These are phyloP conservation scores for Andinoacara biseriatus DNA, from an alignment of 2,113 vertebrate genomes.

Conservation along the genomic window DNA sequence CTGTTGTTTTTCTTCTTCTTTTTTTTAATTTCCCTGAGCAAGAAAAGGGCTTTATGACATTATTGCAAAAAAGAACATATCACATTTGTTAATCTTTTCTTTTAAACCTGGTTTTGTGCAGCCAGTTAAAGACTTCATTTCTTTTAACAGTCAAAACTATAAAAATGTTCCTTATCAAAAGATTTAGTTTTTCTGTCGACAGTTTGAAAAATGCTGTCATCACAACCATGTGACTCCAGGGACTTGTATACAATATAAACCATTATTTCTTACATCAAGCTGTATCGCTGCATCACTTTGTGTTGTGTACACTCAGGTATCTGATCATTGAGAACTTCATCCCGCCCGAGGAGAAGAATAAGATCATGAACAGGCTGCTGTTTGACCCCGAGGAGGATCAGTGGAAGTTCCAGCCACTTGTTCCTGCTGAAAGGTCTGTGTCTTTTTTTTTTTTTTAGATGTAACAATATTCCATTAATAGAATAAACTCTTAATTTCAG, in stretches of 20 bases:
- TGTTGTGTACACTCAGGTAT: conserved; percentile 81
- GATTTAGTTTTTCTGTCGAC: not conserved
- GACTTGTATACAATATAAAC: not conserved
- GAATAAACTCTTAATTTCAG: not conserved
- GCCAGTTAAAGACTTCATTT: not conserved
- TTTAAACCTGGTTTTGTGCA: not conserved
- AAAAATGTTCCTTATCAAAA: not conserved
- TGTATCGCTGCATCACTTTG: not conserved
- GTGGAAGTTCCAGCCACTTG: conserved; percentile 95
- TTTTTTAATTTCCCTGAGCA: not conserved
- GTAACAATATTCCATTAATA: not conserved
- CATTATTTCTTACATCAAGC: not conserved
- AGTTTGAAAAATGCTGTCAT: not conserved
- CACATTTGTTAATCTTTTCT: not conserved
- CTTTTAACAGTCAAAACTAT: not conserved
- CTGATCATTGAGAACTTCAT: conserved; percentile 99
- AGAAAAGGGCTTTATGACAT: not conserved
- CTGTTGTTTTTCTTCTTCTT: not conserved
- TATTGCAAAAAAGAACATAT: not conserved
- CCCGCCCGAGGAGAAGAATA: conserved; percentile 98
- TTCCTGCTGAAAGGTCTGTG: conserved; percentile 86
- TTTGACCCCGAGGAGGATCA: conserved; percentile 95
- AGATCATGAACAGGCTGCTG: conserved; percentile 96
- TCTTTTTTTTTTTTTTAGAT: not conserved
- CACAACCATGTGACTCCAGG: not conserved